These are phyloP conservation scores for Meloidogyne chitwoodi DNA, from an alignment of 1,140 invertebrate species.

Conservation along the genomic window DNA sequence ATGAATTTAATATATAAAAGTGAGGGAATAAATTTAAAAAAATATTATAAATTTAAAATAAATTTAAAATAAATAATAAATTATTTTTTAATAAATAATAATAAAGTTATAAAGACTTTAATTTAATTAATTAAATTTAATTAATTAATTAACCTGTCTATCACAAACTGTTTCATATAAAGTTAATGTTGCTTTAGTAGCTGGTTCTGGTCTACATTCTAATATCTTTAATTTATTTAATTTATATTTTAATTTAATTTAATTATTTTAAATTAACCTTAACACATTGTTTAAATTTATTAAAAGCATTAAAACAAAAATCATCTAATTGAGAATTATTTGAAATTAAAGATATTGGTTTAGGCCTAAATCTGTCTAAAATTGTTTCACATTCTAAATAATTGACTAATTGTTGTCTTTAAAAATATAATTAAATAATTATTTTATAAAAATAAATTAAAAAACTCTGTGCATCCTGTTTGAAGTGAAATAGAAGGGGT, in stretches of 20 bases:
- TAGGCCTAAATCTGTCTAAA: slow-evolving; percentile 45
- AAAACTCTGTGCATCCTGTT: slow-evolving; percentile 47
- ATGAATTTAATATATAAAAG: no score
- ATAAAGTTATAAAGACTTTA: no score
- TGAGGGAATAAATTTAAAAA: no score
- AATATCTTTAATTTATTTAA: slow-evolving; percentile 15
- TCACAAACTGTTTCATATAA: slow-evolving; percentile 50
- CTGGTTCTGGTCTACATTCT: slow-evolving; percentile 51
- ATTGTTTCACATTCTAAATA: slow-evolving; percentile 49
- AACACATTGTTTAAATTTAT: slow-evolving; percentile 46
- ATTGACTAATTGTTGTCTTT: slow-evolving; percentile 21
- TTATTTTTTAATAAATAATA: no score
- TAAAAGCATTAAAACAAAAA: slow-evolving; percentile 39
- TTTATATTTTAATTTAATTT: neutral
- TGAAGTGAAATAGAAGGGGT: slow-evolving; percentile 45
- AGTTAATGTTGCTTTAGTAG: slow-evolving; percentile 40
- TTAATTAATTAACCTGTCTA: slow-evolving; percentile 19
- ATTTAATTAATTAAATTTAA: neutral
- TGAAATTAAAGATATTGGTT: slow-evolving; percentile 49
- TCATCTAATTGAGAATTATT: slow-evolving; percentile 46
- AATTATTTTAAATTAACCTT: slow-evolving; percentile 6
- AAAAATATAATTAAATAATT: neutral
- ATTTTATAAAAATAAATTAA: neutral
- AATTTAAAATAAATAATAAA: no score
- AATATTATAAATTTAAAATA: no score